phyloP scores from a whole-genome alignment of 2,113 vertebrate genomes.

The Danionella cerebrum region DNA sequence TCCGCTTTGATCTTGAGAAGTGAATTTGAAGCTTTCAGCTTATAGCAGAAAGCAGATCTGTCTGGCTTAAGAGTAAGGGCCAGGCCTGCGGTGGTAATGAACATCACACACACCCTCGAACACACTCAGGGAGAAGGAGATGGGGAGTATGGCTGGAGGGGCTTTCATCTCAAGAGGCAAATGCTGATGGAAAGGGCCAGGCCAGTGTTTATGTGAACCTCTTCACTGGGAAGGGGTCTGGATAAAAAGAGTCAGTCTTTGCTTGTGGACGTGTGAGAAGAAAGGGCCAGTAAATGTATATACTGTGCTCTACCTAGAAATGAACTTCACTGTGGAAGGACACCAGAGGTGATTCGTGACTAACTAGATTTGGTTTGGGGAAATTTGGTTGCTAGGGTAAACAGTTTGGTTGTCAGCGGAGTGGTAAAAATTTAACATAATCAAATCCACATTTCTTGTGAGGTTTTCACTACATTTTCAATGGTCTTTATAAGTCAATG shows the following conservation, averaged over 20 bases:
- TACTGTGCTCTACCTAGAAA: not conserved
- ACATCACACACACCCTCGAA: conserved; percentile 6
- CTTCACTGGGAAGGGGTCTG: not conserved
- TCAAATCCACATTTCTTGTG: no score
- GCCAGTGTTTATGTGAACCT: not conserved
- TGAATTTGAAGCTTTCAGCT: conserved; percentile 11
- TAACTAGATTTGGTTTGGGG: no score
- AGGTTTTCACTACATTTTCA: no score
- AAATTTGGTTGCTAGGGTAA: no score
- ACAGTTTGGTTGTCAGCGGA: no score
- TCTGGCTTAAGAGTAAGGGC: conserved; percentile 10
- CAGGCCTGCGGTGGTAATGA: conserved; percentile 10
- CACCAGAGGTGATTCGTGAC: no score
- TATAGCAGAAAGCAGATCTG: conserved; percentile 21
- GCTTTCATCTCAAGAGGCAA: conserved; percentile 29
- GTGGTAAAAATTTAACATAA: no score
- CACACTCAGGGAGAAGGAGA: not conserved
- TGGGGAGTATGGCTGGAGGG: not conserved
- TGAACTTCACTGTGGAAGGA: no score
- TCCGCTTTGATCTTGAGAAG: conserved; percentile 20
- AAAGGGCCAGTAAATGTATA: not conserved
- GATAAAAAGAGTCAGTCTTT: conserved; percentile 3
- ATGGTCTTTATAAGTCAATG: no score
- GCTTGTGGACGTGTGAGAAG: not conserved
- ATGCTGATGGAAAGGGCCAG: conserved; percentile 3